A percentile compares a stretch with the other conserved stretches of the same genome.
Conservation (phyloP, 2,113 vertebrate species). For the Microcebus tavaratra region DNA sequence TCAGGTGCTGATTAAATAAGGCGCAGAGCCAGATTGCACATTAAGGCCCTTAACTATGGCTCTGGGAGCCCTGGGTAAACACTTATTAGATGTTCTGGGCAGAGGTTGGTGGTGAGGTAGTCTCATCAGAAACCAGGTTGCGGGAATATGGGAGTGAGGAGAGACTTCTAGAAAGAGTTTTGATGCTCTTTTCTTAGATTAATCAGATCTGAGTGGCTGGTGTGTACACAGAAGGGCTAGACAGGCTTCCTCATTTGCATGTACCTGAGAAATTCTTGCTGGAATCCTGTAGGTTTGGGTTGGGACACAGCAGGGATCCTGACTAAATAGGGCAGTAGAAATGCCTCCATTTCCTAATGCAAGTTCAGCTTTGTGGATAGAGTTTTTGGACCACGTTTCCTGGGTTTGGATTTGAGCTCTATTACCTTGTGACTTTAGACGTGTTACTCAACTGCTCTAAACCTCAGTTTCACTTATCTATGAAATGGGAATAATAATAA, state of each 20-base stretch:
- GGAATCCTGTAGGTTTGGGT: neutral
- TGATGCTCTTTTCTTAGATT: constrained; percentile 39
- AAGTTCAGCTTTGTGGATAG: neutral
- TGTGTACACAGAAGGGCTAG: neutral
- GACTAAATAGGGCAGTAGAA: neutral
- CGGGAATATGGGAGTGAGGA: neutral
- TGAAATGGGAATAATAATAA: neutral
- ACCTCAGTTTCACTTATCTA: constrained; percentile 14
- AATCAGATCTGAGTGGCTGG: neutral
- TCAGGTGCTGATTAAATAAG: constrained; percentile 79
- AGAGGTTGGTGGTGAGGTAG: constrained; percentile 30
- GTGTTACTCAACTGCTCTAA: neutral
- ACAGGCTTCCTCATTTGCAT: neutral
- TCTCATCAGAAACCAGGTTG: constrained; percentile 59
- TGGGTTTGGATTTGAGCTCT: neutral
- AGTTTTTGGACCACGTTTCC: neutral
- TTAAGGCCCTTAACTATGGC: constrained; percentile 66
- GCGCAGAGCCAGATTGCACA: constrained; percentile 62
- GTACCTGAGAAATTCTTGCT: neutral
- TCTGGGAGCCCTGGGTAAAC: constrained; percentile 64
- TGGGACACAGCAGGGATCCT: neutral
- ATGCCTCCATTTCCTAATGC: constrained; percentile 8
- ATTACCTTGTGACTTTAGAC: neutral
- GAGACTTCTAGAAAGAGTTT: constrained; percentile 21
- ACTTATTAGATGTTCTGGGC: constrained; percentile 65